A percentile compares a stretch with the other conserved stretches of the same genome.
phyloP scores from a whole-genome alignment of 2,113 vertebrate genomes.

The Thryonomys swinderianus region DNA sequence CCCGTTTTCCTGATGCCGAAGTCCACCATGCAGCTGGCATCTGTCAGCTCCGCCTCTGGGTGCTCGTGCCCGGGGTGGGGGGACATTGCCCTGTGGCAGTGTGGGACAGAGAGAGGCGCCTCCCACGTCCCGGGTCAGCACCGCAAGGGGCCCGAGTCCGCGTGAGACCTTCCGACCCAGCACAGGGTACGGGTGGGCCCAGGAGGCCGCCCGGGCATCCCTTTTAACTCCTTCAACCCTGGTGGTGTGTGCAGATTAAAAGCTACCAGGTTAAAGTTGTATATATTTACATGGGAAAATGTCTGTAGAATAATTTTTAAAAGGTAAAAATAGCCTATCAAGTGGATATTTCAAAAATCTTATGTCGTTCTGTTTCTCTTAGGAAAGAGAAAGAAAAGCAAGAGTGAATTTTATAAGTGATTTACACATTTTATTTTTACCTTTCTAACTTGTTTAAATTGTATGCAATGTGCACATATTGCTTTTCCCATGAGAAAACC shows the following conservation, averaged over 20 bases:
- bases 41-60: no score
- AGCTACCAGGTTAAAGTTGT: background rate
- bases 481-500: background rate
- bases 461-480: background rate
- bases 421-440: background rate
- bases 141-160: background rate
- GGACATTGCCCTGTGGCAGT: background rate
- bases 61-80: background rate
- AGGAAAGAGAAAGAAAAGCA: background rate
- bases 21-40: background rate
- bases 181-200: accelerated
- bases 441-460: background rate
- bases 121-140: background rate
- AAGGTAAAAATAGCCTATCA: background rate
- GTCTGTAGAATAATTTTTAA: background rate
- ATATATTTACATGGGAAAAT: background rate
- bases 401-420: background rate
- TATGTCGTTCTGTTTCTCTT: background rate
- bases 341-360: background rate
- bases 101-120: background rate
- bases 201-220: background rate
- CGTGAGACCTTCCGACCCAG: background rate
- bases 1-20: background rate
- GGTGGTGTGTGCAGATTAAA: no score
- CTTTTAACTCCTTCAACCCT: background rate